Evolutionary conservation across 2,113 vertebrate genomes (phyloP).

Genomic region (mouse (Mus musculus)): GRCm39 chr13:19334501-19335000

Average conservation of each 20-base stretch:
- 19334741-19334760: conserved; percentile 83
- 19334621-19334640: conserved; percentile 87
- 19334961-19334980: conserved; percentile 84
- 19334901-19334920: conserved; percentile 71
- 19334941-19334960: conserved; percentile 86
- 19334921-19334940: conserved; percentile 77
- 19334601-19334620: conserved; percentile 85
- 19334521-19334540: conserved; percentile 10
- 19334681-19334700: conserved; percentile 85
- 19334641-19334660: conserved; percentile 87
- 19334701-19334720: conserved; percentile 91
- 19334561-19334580: conserved; percentile 85
- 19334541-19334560: conserved; percentile 33
- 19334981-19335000: conserved; percentile 82
- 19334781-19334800: conserved; percentile 74
- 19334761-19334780: conserved; percentile 72
- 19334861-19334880: conserved; percentile 73
- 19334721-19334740: conserved; percentile 82
- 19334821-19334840: conserved; percentile 61
- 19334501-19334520: conserved; percentile 70
- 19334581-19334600: conserved; percentile 83
- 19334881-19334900: conserved; percentile 83
- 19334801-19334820: conserved; percentile 74
- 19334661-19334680: conserved; percentile 86
- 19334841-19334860: conserved; percentile 56